Evolutionary conservation across 2,113 vertebrate genomes (phyloP), one percentile per base, ranked within the genome.

Genomic region (Daubentonia madagascariensis): DNA sequence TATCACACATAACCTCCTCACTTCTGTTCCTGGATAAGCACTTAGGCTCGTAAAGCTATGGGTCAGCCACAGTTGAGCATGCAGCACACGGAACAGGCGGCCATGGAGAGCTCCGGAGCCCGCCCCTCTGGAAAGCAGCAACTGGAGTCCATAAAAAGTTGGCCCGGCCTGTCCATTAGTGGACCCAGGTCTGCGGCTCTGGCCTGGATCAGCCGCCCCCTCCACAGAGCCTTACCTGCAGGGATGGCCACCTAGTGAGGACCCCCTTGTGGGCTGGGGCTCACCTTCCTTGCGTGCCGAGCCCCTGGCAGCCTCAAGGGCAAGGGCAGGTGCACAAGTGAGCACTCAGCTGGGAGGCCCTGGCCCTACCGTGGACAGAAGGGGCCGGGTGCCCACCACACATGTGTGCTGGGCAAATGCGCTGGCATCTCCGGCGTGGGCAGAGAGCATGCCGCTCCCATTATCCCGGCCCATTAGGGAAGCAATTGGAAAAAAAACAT

Each of bases 1-100:
- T 99, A 99, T 99, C 99, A 98, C 98, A 99, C 98, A 98, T 98
- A 99, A 99, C 98, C 99, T 99, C 99, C 99, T 99, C 98, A 99
- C 98, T 99, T 98, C 98, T 99, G 99, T 99, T 99, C 98, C 99
- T 99, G 99, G 98, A 98, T 99, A 99, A 98, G 98, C 99, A 98
- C 99, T 99, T 98, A 99, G 98, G 98, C 98, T 98, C 99, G 80
- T 99, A 99, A 99, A 99, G 98, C 98, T 98, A 97, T 98, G 98
- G 98, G 99, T 99, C 99, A 99, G 98, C 98, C 98, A 98, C 99
- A 99, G 99, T 98, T 98, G 98, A 99, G 98, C 97, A 96, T 90
- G 98, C 97, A 98, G 98, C 98, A 98, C 98, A 98, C 94, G 97
- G 98, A 99, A 98, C 98, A 94, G 97, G 98, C 98, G 97, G 98